Base-by-base conservation (phyloP, 1,140 invertebrate species). In the Drosophila varians region DNA sequence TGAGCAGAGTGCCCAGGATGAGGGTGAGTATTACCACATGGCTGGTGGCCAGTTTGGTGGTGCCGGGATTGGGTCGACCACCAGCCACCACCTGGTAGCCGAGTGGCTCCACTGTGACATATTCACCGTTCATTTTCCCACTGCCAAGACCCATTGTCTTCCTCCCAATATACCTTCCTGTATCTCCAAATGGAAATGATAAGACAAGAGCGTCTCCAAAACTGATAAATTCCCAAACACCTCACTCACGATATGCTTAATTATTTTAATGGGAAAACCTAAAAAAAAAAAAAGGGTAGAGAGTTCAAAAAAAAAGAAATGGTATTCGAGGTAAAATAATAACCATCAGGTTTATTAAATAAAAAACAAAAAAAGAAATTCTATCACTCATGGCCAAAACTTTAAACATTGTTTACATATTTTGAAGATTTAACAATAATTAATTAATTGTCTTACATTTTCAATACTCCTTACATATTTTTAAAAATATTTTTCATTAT, bases 71-170 rank as follows among this genome's bases (percentile, higher is more conserved):
- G 34, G 14, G 36, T 0, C 23, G n/a, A 55, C 31, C 0, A 2
- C n/a, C 26, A 43, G 55, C 28, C 23, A 47, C 56, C 42, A 65
- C 40, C 16, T 36, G 52, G 2, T 45, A 55, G 12, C 9, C 1
- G 18, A 19, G 51, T 6, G 26, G 46, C 61, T 66, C 57, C 21
- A 73, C 28, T 70, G 55, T 54, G 18, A 83, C 54, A 14, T 49
- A 61, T 21, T 70, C 46, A 54, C 51, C 74, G 18, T 43, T 45
- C 74, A 77, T 82, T 18, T 38, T 40, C 12, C 11, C 12, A 77
- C 73, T 82, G 53, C 23, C 2, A 9, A 31, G 9, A 31, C n/a
- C 4, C 7, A 28, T n/a, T n/a, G n/a, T n/a, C n/a, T n/a, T 11
- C 5, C 47, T 16, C 14, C 12, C 12, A 19, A 40, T 4, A 23